phyloP scores from a whole-genome alignment of 1,140 invertebrate species.

The Riptortus pedestris region DNA sequence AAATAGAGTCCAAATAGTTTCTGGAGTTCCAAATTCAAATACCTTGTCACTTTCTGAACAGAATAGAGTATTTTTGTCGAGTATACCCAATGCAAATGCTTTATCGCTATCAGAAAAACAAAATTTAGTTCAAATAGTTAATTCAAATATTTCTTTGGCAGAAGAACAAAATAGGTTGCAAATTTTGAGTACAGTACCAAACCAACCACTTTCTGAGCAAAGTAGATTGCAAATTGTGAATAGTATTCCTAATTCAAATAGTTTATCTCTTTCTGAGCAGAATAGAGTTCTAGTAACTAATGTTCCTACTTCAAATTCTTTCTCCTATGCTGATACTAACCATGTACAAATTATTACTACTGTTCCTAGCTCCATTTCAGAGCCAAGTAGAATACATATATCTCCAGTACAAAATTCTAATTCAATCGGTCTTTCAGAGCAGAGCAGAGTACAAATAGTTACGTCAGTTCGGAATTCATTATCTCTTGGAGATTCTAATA shows the following conservation, averaged over 20 bases:
- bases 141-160: conserved; percentile 26
- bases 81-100: conserved; percentile 25
- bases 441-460: conserved; percentile 22
- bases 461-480: conserved; percentile 19
- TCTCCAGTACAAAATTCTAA: conserved; percentile 19
- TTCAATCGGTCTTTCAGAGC: conserved; percentile 12
- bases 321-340: conserved; percentile 4
- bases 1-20: conserved; percentile 29
- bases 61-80: conserved; percentile 28
- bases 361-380: conserved; percentile 17
- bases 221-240: conserved; percentile 22
- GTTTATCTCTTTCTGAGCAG: conserved; percentile 21
- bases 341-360: conserved; percentile 26
- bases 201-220: conserved; percentile 18
- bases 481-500: conserved; percentile 19
- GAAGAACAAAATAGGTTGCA: conserved; percentile 32
- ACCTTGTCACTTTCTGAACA: conserved; percentile 25
- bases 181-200: conserved; percentile 29
- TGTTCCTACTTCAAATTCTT: conserved; percentile 10
- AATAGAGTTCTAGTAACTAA: conserved; percentile 13
- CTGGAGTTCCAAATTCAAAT: conserved; percentile 21
- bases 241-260: conserved; percentile 15
- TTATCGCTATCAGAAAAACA: conserved; percentile 26
- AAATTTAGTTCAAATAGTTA: conserved; percentile 27
- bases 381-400: conserved; percentile 22